phyloP scores from a whole-genome alignment of 2,797 vertebrate genomes.

The Tragelaphus eurycerus region DNA sequence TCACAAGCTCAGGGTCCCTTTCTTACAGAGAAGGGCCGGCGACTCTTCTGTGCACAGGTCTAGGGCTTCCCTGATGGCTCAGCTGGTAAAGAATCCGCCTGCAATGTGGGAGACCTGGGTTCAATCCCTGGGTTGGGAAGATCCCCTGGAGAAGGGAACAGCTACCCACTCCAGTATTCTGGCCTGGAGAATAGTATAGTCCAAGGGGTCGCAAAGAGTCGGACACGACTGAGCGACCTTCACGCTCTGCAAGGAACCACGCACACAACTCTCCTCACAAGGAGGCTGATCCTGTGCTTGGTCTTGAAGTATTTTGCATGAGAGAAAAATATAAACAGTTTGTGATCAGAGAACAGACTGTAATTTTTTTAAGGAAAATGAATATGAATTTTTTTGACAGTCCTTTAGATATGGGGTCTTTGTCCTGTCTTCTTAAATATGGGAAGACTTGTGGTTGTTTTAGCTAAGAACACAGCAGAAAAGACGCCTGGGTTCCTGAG shows the following conservation, averaged over 20 bases:
- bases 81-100: background rate
- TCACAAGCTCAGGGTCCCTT: background rate
- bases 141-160: background rate
- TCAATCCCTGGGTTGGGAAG: background rate
- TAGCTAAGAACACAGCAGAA: background rate
- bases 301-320: too few species aligned
- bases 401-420: background rate
- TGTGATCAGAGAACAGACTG: background rate
- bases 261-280: fast-evolving
- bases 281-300: fast-evolving
- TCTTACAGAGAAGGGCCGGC: background rate
- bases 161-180: background rate
- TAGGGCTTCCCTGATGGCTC: background rate
- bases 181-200: background rate
- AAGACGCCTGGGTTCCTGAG: background rate
- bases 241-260: background rate
- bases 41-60: fast-evolving
- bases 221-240: fast-evolving
- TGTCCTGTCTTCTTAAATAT: background rate
- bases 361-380: background rate
- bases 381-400: background rate
- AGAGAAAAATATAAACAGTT: too few species aligned
- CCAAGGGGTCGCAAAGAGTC: background rate
- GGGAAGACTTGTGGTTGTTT: background rate
- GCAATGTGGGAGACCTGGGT: background rate